Evolutionary conservation across 2,113 vertebrate species (phyloP).

Genomic region (Megalops atlanticus): DNA sequence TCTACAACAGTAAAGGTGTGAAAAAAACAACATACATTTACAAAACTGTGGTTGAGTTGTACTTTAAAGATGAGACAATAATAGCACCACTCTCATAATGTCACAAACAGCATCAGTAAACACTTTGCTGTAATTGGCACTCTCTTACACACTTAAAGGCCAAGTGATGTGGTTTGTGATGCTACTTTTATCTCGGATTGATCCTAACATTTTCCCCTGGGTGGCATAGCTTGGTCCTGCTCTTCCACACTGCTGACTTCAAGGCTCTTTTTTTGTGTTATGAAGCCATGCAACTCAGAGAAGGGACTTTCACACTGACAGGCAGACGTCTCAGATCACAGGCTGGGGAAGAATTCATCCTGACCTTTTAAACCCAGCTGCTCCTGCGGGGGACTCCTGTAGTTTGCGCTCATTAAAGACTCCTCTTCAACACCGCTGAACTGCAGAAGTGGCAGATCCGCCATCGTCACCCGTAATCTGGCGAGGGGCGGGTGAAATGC

Average conservation of each 20-base stretch:
- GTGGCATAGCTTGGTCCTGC: too few species aligned
- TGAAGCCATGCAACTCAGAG: not conserved
- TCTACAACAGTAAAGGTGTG: too few species aligned
- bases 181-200: not conserved
- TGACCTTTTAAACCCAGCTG: not conserved
- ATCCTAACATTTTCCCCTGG: too few species aligned
- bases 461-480: not conserved
- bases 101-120: too few species aligned
- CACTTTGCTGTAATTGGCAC: too few species aligned
- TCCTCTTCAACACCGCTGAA: too few species aligned
- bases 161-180: not conserved
- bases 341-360: conserved; percentile 16
- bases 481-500: not conserved
- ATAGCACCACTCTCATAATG: too few species aligned
- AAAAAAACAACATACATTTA: too few species aligned
- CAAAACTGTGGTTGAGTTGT: too few species aligned
- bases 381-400: not conserved
- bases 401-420: conserved; percentile 12
- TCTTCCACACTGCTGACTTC: too few species aligned
- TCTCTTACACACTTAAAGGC: not conserved
- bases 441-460: not conserved
- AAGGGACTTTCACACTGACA: not conserved
- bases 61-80: too few species aligned
- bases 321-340: not conserved
- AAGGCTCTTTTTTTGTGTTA: not conserved